Base-by-base conservation (phyloP, 2,797 vertebrate genomes). In the Sternotherus odoratus region DNA sequence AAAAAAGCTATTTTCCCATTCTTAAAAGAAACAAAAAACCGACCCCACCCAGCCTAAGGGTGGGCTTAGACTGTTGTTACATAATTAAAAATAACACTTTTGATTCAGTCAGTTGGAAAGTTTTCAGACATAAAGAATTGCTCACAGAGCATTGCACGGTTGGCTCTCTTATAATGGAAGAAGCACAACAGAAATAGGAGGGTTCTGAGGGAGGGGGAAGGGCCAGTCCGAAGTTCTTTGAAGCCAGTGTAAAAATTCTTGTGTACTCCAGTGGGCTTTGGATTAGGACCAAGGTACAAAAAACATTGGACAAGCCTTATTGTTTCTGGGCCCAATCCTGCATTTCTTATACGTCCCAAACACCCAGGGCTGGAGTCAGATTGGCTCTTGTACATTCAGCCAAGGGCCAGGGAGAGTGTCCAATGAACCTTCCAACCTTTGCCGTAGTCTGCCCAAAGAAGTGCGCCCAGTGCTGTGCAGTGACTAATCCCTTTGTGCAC, bases 401-500 rank as follows among this genome's bases (percentile, higher is more conserved):
- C 28, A 63, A 0, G 1, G 86, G 83, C 12, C 3, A 2, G 66
- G 19, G n/a, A 6, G 5, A 39, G n/a, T 21, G 9, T 19, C 10
- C n/a, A 69, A 12, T 11, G 36, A 69, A 39, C 21, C 66, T 36
- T 39, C 19, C 4, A 53, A 88, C 15, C 30, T 30, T 28, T 54
- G 33, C 60, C 81, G 88, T 51, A 30, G 63, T 6, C 82, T 43
- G 36, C 12, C 39, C 53, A 0, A 36, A 16, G 33, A 28, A 36
- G 53, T 8, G 49, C 24, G 82, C 57, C 56, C 5, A 17, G 23
- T 46, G 7, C 39, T 78, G 48, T 12, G 4, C 75, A 89, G 56
- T 8, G 2, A 43, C 2, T 30, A 81, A 53, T 50, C 8, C 39
- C 78, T 90, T 83, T 0, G 0, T 83, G 23, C 26, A 30, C n/a